Conservation (phyloP, 2,888 invertebrate genomes). For the Thysanoteuthis rhombus region DNA sequence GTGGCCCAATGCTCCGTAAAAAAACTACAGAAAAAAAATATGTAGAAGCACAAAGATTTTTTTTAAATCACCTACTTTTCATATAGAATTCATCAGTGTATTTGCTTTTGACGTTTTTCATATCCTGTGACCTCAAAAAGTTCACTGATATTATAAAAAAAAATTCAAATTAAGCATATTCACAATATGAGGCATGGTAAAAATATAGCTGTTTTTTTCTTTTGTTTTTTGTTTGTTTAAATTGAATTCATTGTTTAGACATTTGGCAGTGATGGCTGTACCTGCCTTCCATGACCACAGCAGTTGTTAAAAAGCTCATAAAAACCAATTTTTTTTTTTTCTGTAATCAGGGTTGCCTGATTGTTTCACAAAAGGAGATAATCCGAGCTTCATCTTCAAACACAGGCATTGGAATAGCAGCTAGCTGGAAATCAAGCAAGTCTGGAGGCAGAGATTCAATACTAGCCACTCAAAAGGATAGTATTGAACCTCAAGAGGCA, state of each 20-base stretch:
- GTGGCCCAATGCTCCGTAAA: no score
- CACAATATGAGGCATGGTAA: slow-evolving; percentile 12
- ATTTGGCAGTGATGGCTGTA: neutral
- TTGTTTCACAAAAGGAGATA: no score
- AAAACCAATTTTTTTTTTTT: neutral
- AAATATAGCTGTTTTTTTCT: neutral
- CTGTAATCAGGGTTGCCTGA: no score
- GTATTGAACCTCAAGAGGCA: no score
- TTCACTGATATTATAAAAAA: neutral
- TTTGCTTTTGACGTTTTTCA: neutral
- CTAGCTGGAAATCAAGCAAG: no score
- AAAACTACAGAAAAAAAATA: neutral
- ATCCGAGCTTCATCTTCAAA: no score
- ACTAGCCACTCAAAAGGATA: no score
- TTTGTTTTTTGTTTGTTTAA: neutral
- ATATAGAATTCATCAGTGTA: no score
- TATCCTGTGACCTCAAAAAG: neutral
- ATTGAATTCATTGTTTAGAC: neutral
- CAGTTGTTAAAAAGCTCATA: neutral
- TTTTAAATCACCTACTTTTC: no score
- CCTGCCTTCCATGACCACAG: neutral
- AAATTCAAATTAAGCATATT: neutral
- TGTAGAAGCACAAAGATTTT: neutral
- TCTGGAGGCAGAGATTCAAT: no score
- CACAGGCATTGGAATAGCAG: no score